These are phyloP conservation scores for Eurois occulta DNA, from an alignment of 2,888 invertebrate genomes.

Conservation along the genomic window DNA sequence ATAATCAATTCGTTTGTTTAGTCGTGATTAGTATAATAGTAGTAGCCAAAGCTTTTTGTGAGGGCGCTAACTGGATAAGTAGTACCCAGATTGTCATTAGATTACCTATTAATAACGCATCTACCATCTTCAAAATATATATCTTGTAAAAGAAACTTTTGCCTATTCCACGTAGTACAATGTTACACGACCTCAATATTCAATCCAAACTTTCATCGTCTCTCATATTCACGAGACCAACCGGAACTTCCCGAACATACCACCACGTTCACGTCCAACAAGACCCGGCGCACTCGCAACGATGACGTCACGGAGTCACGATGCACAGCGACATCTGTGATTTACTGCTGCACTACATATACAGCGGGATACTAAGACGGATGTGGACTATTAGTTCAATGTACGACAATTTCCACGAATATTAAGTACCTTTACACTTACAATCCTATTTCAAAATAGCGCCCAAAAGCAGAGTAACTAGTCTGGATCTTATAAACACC, in stretches of 20 bases:
- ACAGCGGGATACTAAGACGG: conserved; percentile 35
- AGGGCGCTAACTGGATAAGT: neutral
- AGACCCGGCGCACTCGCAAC: conserved; percentile 29
- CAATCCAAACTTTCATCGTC: conserved; percentile 39
- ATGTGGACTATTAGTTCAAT: conserved; percentile 18
- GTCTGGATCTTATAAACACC: neutral
- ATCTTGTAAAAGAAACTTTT: neutral
- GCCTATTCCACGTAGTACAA: neutral
- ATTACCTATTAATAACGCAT: no score
- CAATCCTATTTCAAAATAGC: neutral
- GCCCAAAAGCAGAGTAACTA: neutral
- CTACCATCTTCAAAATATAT: neutral
- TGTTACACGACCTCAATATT: conserved; percentile 23
- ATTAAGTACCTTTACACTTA: neutral
- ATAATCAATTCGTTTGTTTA: neutral
- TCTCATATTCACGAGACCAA: conserved; percentile 29
- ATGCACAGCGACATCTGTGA: conserved; percentile 57
- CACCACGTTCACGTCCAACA: conserved; percentile 27
- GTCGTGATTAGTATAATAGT: no score
- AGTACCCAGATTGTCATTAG: neutral
- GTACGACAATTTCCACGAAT: neutral
- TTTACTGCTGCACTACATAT: conserved; percentile 41
- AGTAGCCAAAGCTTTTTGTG: no score
- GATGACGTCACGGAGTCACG: conserved; percentile 51
- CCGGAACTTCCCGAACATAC: conserved; percentile 48